Evolutionary conservation across 2,888 invertebrate species (phyloP).

Genomic region (Parnassius apollo): DNA sequence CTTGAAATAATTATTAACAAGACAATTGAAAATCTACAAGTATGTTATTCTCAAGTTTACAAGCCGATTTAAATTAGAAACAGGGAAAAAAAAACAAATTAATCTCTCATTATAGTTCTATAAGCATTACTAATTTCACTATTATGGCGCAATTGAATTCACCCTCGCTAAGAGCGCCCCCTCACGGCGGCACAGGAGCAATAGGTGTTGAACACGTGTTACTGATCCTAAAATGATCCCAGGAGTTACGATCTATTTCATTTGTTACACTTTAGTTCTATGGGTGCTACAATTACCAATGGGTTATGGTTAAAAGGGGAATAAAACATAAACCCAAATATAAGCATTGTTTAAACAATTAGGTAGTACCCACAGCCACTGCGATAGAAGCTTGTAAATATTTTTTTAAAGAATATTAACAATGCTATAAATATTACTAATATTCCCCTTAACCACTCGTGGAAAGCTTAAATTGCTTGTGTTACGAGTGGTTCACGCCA

Average conservation of each 20-base stretch:
- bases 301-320: slow-evolving; percentile 43
- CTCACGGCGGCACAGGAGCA: slow-evolving; percentile 53
- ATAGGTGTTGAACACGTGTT: slow-evolving; percentile 75
- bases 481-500: too few species aligned
- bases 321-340: slow-evolving; percentile 38
- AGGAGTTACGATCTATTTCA: slow-evolving; percentile 58
- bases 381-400: too few species aligned
- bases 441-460: too few species aligned
- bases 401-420: too few species aligned
- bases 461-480: too few species aligned
- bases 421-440: too few species aligned
- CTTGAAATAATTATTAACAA: too few species aligned
- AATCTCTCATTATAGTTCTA: slow-evolving; percentile 48
- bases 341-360: too few species aligned
- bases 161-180: slow-evolving; percentile 46
- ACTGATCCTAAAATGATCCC: slow-evolving; percentile 53
- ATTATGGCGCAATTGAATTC: slow-evolving; percentile 62
- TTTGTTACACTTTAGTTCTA: slow-evolving; percentile 58
- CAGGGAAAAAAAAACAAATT: slow-evolving; percentile 14
- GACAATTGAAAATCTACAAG: too few species aligned
- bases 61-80: too few species aligned
- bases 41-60: too few species aligned
- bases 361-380: too few species aligned
- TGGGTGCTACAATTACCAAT: slow-evolving; percentile 56
- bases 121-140: slow-evolving; percentile 63